phyloP scores from a whole-genome alignment of 2,797 vertebrate genomes.

The Coranthus polyacanthus region DNA sequence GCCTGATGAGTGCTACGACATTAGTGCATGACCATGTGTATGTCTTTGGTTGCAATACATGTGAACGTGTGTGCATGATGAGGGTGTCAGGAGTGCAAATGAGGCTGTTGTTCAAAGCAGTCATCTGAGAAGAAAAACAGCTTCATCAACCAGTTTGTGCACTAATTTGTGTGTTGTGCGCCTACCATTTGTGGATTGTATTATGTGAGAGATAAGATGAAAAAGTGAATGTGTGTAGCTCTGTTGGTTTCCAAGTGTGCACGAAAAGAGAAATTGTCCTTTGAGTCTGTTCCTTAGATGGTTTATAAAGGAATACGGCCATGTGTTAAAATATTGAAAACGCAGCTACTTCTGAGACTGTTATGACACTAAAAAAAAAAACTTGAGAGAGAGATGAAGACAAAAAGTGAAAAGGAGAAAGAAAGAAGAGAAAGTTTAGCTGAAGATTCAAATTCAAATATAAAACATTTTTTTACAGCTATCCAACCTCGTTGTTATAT shows the following conservation, averaged over 20 bases:
- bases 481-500: too few species aligned
- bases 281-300: conserved; percentile 1
- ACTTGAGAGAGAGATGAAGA: background rate
- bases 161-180: background rate
- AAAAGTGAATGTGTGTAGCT: background rate
- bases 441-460: background rate
- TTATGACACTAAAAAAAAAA: conserved; percentile 6
- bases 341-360: conserved; percentile 8
- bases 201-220: background rate
- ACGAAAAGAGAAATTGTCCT: background rate
- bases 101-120: background rate
- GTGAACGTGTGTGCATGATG: background rate
- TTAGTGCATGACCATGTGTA: conserved; percentile 1
- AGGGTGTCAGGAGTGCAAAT: background rate
- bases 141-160: background rate
- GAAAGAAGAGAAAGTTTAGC: background rate
- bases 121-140: background rate
- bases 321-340: conserved; percentile 38
- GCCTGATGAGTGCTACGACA: too few species aligned
- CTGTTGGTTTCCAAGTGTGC: background rate
- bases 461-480: too few species aligned
- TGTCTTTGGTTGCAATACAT: background rate
- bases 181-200: background rate
- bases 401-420: background rate
- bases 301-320: background rate